phyloP scores from a whole-genome alignment of 2,797 vertebrate species.

The Masticophis lateralis region DNA sequence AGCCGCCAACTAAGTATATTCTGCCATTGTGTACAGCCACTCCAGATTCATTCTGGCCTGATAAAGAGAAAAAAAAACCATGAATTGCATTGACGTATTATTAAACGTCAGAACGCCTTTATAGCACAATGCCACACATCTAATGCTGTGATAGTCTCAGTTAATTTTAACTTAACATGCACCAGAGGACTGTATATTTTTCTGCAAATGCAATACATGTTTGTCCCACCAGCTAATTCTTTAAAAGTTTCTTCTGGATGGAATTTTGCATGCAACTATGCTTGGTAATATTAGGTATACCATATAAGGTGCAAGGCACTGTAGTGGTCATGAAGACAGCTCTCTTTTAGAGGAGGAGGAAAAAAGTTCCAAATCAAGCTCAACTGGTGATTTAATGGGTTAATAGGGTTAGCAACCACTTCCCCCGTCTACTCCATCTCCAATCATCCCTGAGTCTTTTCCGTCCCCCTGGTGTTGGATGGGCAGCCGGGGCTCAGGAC shows the following conservation, averaged over 20 bases:
- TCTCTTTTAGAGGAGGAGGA: neutral
- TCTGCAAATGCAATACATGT: neutral
- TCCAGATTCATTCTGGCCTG: slow-evolving; percentile 96
- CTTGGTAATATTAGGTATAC: neutral
- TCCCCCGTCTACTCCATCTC: too few species aligned
- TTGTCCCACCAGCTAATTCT: neutral
- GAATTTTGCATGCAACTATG: neutral
- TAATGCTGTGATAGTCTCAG: neutral
- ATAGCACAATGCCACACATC: slow-evolving; percentile 10
- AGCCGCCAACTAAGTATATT: slow-evolving; percentile 97
- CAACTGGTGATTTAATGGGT: neutral
- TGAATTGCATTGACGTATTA: slow-evolving; percentile 65
- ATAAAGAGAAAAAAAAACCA: slow-evolving; percentile 59
- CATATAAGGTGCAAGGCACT: neutral
- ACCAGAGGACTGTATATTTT: neutral
- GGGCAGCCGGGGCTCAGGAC: too few species aligned
- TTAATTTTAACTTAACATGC: neutral
- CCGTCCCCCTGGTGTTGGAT: too few species aligned
- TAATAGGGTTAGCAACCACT: too few species aligned
- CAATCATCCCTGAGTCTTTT: too few species aligned
- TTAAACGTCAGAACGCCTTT: neutral
- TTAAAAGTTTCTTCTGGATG: neutral
- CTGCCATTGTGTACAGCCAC: slow-evolving; percentile 92
- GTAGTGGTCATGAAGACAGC: neutral
- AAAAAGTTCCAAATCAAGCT: neutral